Conservation (phyloP, 2,113 vertebrate genomes). For the pig (Sus scrofa) region T2T-Sscrofa CM000826.6:137513501-137514000, state of each 20-base stretch:
- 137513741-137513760: fast-evolving
- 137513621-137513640: not conserved
- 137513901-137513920: conserved; percentile 94
- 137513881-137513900: conserved; percentile 95
- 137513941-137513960: not conserved
- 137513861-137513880: conserved; percentile 93
- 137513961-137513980: not conserved
- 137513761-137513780: conserved; percentile 91
- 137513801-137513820: conserved; percentile 93
- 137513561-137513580: not conserved
- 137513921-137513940: not conserved
- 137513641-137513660: not conserved
- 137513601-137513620: not conserved
- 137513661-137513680: not conserved
- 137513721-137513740: not conserved
- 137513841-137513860: conserved; percentile 88
- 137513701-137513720: not conserved
- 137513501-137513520: not conserved
- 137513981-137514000: no score
- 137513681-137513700: fast-evolving
- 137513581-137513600: not conserved
- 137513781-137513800: conserved; percentile 93
- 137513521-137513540: not conserved
- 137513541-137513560: not conserved
- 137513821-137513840: conserved; percentile 95